Conservation (phyloP, 2,888 invertebrate species). For the Barypeithes pellucidus region DNA sequence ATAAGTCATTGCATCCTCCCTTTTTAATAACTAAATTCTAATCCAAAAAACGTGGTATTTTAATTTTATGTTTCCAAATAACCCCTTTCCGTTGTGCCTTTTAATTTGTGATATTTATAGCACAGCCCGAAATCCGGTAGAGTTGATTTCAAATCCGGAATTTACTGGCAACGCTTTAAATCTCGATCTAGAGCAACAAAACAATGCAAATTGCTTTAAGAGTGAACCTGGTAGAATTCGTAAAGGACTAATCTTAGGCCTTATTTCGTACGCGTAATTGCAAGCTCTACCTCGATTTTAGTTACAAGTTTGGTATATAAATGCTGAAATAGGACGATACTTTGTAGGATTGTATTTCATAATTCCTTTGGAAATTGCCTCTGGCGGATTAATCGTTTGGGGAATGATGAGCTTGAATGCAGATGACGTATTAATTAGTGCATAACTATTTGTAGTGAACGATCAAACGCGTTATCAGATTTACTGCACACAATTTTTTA, state of each 20-base stretch:
- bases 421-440: neutral
- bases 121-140: constrained; percentile 35
- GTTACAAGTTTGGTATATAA: constrained; percentile 42
- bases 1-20: neutral
- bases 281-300: constrained; percentile 48
- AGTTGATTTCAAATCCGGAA: constrained; percentile 52
- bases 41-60: constrained; percentile 35
- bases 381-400: constrained; percentile 22
- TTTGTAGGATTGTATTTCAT: constrained; percentile 37
- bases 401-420: neutral
- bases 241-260: constrained; percentile 52
- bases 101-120: constrained; percentile 49
- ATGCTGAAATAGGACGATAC: constrained; percentile 43
- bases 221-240: constrained; percentile 60
- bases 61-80: constrained; percentile 38
- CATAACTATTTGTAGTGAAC: neutral
- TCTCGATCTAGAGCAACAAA: constrained; percentile 61
- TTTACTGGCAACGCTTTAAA: constrained; percentile 49
- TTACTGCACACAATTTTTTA: too few relatives aligned
- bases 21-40: constrained; percentile 7
- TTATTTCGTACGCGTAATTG: constrained; percentile 50
- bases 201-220: constrained; percentile 60
- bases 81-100: constrained; percentile 29
- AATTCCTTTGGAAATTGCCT: constrained; percentile 13
- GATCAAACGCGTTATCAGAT: too few relatives aligned